Evolutionary conservation across 2,888 invertebrate genomes (phyloP).

Genomic region (Nemotelus nigrinus): DNA sequence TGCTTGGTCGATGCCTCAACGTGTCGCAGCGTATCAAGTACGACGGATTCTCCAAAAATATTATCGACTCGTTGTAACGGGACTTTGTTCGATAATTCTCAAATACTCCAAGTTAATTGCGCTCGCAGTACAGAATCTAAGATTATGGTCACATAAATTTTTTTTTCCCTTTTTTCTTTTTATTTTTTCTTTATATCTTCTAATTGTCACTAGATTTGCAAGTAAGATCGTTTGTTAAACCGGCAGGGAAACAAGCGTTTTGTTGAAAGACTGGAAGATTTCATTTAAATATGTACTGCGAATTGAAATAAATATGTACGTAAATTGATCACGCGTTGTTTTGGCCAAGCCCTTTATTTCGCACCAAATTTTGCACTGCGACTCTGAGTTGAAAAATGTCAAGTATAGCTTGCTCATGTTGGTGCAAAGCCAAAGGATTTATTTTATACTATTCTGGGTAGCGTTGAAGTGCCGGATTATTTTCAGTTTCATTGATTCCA

Average conservation of each 20-base stretch:
- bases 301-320: slow-evolving; percentile 49
- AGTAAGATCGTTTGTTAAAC: slow-evolving; percentile 46
- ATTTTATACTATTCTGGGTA: slow-evolving; percentile 45
- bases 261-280: slow-evolving; percentile 47
- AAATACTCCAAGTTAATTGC: slow-evolving; percentile 49
- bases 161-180: slow-evolving; percentile 43
- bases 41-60: slow-evolving; percentile 42
- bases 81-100: slow-evolving; percentile 45
- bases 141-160: slow-evolving; percentile 47
- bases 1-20: slow-evolving; percentile 48
- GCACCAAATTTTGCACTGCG: slow-evolving; percentile 45
- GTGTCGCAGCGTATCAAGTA: slow-evolving; percentile 44
- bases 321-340: slow-evolving; percentile 36
- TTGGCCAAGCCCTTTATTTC: slow-evolving; percentile 44
- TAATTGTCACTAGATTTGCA: slow-evolving; percentile 49
- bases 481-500: slow-evolving; percentile 47
- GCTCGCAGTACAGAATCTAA: slow-evolving; percentile 48
- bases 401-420: slow-evolving; percentile 47
- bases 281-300: slow-evolving; percentile 46
- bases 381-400: slow-evolving; percentile 50
- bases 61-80: slow-evolving; percentile 38
- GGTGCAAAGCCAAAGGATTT: slow-evolving; percentile 48
- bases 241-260: slow-evolving; percentile 44
- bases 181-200: slow-evolving; percentile 48
- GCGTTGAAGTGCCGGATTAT: slow-evolving; percentile 51